phyloP scores from a whole-genome alignment of 2,113 vertebrate species.

The Columbina picui region DNA sequence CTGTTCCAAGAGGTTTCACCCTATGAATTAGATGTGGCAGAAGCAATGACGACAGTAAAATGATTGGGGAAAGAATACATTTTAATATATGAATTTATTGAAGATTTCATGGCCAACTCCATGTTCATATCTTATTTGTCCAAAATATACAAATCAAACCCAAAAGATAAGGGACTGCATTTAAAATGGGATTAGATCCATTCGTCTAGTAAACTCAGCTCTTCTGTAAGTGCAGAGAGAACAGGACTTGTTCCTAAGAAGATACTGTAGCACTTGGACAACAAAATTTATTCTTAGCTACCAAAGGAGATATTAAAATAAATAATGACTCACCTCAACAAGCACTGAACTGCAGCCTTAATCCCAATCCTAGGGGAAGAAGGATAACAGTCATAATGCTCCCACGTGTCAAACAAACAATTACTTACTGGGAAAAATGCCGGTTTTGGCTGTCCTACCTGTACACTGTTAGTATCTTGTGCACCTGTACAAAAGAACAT shows the following conservation, averaged over 20 bases:
- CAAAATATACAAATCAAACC: background rate
- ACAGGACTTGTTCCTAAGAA: background rate
- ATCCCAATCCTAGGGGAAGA: background rate
- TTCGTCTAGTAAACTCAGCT: background rate
- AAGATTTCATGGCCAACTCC: background rate
- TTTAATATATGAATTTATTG: background rate
- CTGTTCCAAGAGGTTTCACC: slow-evolving; percentile 18
- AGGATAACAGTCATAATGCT: background rate
- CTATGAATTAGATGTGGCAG: background rate
- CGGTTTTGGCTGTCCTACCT: background rate
- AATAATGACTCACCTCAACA: background rate
- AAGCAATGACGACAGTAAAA: slow-evolving; percentile 4
- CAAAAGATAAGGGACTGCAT: background rate
- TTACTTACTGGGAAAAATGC: background rate
- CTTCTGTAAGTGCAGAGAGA: background rate
- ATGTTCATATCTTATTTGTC: background rate
- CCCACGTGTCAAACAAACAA: background rate
- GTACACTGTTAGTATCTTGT: background rate
- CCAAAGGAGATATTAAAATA: background rate
- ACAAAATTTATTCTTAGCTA: background rate
- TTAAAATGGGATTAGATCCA: background rate
- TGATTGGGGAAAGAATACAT: background rate
- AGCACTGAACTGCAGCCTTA: background rate
- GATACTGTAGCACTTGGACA: background rate
- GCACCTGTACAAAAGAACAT: background rate